Base-by-base conservation (phyloP, 1,140 invertebrate species). In the Nasonia giraulti region DNA sequence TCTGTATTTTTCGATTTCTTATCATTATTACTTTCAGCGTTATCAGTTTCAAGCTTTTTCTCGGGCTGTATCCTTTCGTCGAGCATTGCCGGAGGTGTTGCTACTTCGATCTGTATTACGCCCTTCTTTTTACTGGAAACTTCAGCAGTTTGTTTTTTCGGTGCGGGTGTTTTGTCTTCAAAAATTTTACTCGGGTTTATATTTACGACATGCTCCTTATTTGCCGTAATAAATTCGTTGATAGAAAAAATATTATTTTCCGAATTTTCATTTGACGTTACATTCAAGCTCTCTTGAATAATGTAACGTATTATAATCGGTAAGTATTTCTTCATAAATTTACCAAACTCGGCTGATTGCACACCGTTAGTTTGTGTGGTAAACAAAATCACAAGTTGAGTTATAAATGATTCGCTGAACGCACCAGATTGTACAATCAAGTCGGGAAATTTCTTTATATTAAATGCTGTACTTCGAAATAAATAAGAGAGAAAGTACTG, bases 401-500 rank as follows among this genome's bases (percentile, higher is more conserved):
- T 85, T 27, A 40, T 55, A 5, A 20, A 83, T 47, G 50, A 47
- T 66, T 88, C 69, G 77, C 69, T 50, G 74, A 77, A 85, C 50
- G 68, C 73, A 84, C 83, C 23, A 80, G 33, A 80, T 79, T 85
- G 20, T 73, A 83, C 68, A 71, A 82, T 20, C 79, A 66, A 69
- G 86, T 85, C 44, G 83, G 37, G 47, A 78, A 84, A 66, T 55
- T 87, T 80, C 0, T 78, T 47, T 0, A 87, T 83, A 17, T 81
- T 82, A n/a, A 86, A 83, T 68, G 86, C 85, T 3, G 80, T 79
- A 1, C 87, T 84, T 47, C 87, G 86, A 23, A 88, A 40, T 10
- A 91, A 69, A 27, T 91, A 88, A 4, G 87, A 86, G 0, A 89
- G 83, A n/a, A 91, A 82, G 84, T 90, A 86, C 74, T 90, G 88